Conservation (phyloP, 2,797 vertebrate genomes). For the Tauraco hartlaubi region DNA sequence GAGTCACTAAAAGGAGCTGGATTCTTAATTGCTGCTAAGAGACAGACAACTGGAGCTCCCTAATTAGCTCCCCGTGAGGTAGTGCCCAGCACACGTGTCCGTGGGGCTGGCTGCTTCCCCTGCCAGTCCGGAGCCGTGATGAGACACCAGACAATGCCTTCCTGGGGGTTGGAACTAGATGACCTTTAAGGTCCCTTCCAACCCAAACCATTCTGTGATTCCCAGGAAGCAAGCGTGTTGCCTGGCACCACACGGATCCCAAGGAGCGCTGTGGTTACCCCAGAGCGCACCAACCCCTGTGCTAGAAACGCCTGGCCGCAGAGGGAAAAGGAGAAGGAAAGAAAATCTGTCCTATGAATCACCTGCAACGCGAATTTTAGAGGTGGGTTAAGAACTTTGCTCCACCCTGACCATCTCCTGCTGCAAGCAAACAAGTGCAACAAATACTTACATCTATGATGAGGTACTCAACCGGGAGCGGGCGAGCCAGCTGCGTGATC, state of each 20-base stretch:
- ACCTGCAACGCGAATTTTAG: fast-evolving
- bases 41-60: background rate
- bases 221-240: background rate
- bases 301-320: background rate
- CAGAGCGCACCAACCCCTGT: background rate
- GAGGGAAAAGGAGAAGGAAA: background rate
- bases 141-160: background rate
- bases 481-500: conserved; percentile 95
- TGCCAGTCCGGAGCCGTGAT: background rate
- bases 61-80: background rate
- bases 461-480: conserved; percentile 97
- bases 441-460: conserved; percentile 94
- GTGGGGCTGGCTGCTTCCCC: background rate
- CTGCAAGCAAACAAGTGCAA: background rate
- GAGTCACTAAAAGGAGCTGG: conserved; percentile 19
- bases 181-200: too few species aligned
- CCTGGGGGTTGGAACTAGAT: too few species aligned
- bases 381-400: background rate
- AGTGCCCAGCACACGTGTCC: background rate
- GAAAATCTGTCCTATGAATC: background rate
- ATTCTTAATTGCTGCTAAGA: conserved; percentile 21
- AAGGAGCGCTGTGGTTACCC: background rate
- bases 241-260: background rate
- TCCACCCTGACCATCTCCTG: background rate
- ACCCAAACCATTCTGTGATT: too few species aligned